phyloP scores from a whole-genome alignment of 2,888 invertebrate genomes.

The Teleogryllus oceanicus region DNA sequence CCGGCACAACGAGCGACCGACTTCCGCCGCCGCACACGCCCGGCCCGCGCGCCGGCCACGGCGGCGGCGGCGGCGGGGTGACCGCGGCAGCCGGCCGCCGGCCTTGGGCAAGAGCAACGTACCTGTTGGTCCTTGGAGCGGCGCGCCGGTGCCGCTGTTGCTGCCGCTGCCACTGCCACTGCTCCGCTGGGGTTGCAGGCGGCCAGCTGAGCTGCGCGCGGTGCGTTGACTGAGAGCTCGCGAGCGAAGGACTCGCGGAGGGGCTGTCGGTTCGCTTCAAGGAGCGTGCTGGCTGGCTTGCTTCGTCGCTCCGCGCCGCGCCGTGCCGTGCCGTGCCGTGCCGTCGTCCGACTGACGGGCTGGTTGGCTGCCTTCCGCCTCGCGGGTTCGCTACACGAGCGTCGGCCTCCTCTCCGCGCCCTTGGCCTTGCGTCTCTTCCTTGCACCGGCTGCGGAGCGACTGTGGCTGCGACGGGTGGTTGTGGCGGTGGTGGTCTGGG shows the following conservation, averaged over 20 bases:
- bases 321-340: no score
- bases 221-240: constrained; percentile 21
- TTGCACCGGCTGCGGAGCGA: no score
- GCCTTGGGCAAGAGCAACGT: constrained; percentile 34
- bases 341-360: no score
- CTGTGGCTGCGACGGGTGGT: no score
- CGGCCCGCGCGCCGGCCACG: not conserved
- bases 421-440: no score
- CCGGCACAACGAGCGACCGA: not conserved
- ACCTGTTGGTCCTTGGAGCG: constrained; percentile 33
- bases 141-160: not conserved
- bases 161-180: not conserved
- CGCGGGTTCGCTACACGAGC: no score
- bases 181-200: not conserved
- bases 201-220: not conserved
- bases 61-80: not conserved
- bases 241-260: no score
- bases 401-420: no score
- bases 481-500: not conserved
- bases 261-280: no score
- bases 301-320: no score
- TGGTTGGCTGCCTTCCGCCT: no score
- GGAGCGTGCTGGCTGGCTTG: no score
- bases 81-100: constrained; percentile 21
- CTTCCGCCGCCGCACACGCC: not conserved